Evolutionary conservation across 1,140 invertebrate species (phyloP), one percentile per base, ranked within the genome.

Genomic region (Drosophila prosaltans): DNA sequence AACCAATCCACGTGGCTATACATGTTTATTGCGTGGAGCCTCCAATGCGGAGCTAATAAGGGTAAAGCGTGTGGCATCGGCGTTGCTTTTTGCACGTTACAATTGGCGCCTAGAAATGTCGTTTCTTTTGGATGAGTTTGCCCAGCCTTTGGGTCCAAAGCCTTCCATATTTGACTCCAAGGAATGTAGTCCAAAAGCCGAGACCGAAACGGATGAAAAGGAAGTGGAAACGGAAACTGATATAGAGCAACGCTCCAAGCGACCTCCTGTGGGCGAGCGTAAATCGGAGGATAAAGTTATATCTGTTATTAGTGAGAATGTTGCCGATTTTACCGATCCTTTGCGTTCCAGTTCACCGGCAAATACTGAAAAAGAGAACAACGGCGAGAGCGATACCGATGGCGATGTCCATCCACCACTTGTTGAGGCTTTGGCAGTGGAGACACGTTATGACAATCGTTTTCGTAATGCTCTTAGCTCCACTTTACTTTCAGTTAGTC

Each of bases 101-200:
- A 98, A 98, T 76, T 97, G 97, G 95, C 94, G 97, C 65, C 92
- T 99, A 3, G 98, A 99, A 93, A 96, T 96, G 80, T 96, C 97
- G 0, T 99, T 98, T 92, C 93, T 99, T 26, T 95, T 97, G 92
- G 97, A 94, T 68, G 93, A 93, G 72, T 94, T 93, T 71, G 94
- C 93, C 0, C 89, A 93, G 72, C 93, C 93, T 0, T 90, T 93
- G 9, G 90, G 72, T 24, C 91, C 64, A 66, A 93, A 91, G 32
- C 75, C 78, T 54, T 91, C 80, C 9, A 81, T 84, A 3, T 91
- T 91, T n/a, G 91, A 92, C 63, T 92, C 89, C 5, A 93, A 92
- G 51, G 91, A 92, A 51, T 64, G 74, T 10, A 92, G 92, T 65
- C 92, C 81, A 4, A 62, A 71, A 0, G 65, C 81, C 5, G 71